Percentiles rank a stretch among this genome's conserved stretches.
Evolutionary conservation across 2,113 vertebrate genomes (phyloP).

Genomic region (Onychostoma macrolepis): DNA sequence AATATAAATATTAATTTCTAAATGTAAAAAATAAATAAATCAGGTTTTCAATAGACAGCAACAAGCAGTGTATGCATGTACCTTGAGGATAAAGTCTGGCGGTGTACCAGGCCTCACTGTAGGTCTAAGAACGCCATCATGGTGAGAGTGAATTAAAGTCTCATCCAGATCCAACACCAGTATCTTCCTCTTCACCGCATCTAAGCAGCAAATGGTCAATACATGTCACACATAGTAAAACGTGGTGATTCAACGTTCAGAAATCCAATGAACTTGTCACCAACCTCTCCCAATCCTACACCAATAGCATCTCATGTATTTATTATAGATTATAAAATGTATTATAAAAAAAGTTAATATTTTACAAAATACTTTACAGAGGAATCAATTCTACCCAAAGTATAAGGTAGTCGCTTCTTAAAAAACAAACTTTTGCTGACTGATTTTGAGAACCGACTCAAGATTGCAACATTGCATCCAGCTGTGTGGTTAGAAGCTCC

Average conservation of each 20-base stretch:
- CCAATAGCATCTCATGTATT: neutral
- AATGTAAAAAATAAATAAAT: neutral
- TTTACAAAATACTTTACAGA: neutral
- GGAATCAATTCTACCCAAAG: neutral
- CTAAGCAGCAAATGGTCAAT: conserved; percentile 54
- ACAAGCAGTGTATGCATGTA: conserved; percentile 7
- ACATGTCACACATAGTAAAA: neutral
- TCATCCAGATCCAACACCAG: conserved; percentile 81
- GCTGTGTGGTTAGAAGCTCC: neutral
- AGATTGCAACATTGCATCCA: neutral
- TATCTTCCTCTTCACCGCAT: conserved; percentile 80
- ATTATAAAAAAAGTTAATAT: neutral
- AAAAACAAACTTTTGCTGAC: neutral
- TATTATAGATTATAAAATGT: too few relatives aligned
- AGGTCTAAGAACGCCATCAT: conserved; percentile 81
- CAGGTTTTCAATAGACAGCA: neutral
- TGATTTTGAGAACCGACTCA: neutral
- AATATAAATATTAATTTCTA: neutral
- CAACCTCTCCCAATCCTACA: neutral
- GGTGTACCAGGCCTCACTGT: conserved; percentile 81
- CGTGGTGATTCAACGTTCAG: neutral
- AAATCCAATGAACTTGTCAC: neutral
- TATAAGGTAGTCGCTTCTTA: neutral
- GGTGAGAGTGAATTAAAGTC: conserved; percentile 82
- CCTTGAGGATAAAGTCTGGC: conserved; percentile 83